Evolutionary conservation across 2,113 vertebrate genomes (phyloP), one percentile per base, ranked within the genome.

Genomic region (Upupa epops): DNA sequence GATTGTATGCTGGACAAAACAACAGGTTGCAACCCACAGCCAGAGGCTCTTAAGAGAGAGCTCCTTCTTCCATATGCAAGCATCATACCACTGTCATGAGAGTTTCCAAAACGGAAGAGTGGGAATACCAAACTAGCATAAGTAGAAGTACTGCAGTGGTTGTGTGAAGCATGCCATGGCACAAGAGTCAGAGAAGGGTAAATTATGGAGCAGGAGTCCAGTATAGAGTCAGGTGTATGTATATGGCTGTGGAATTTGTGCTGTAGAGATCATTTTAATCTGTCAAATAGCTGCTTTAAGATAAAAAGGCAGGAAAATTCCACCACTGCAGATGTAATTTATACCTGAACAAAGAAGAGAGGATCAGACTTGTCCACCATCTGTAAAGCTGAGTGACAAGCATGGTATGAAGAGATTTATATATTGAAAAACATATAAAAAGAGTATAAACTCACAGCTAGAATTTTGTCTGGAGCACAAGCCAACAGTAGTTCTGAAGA

Each of bases 261-360:
- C 28, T 69, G 12, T 26, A 24, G 11, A 65, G 13, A 28, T 36
- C 68, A 58, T 69, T 74, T 77, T 49, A 37, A 52, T 51, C 22
- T 84, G 66, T 14, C 17, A 59, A 68, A 48, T 78, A 78, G 26
- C 34, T 59, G 2, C 32, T 8, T 59, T 42, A 66, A 74, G 25
- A 22, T 49, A 74, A 75, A 75, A 21, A n/a, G 2, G 3, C 8
- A 4, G 3, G 4, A 25, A 13, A 4, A 0, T 0, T 5, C 8
- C 8, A 58, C 13, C 11, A 20, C 2, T 83, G 28, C 13, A 65
- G 21, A 36, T 73, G 13, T 5, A 76, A 18, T 83, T 82, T 73
- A 40, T 61, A 15, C 29, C 19, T 65, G 18, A 1, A 6, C 17
- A 17, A 79, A 18, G 68, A 22, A 42, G 5, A 48, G 29, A 48